phyloP scores from a whole-genome alignment of 1,140 invertebrate species.

The Brachionus sp. region DNA sequence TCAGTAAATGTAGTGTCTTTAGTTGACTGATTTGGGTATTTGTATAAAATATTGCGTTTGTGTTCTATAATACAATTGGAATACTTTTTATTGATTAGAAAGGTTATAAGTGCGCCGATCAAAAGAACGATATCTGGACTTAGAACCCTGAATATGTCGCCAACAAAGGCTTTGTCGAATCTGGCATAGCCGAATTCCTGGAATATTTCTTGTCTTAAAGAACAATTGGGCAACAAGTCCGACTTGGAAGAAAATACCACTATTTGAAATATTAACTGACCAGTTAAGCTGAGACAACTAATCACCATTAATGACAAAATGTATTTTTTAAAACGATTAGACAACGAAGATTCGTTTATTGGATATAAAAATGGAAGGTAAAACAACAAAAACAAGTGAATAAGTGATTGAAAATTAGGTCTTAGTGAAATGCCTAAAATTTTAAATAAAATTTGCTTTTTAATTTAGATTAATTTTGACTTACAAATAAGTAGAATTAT shows the following conservation, averaged over 20 bases:
- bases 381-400: slow-evolving; percentile 31
- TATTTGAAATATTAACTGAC: slow-evolving; percentile 21
- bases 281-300: not conserved
- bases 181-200: not conserved
- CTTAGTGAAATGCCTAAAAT: not conserved
- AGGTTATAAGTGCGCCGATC: not conserved
- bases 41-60: not conserved
- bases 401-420: slow-evolving; percentile 23
- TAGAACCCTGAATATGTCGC: not conserved
- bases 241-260: not conserved
- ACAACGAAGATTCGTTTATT: not conserved
- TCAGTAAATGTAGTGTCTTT: slow-evolving; percentile 33
- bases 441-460: not conserved
- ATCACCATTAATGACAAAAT: not conserved
- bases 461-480: not conserved
- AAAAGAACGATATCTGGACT: not conserved
- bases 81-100: not conserved
- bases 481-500: slow-evolving; percentile 14
- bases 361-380: slow-evolving; percentile 43
- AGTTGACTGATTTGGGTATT: slow-evolving; percentile 16
- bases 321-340: not conserved
- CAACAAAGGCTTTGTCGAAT: not conserved
- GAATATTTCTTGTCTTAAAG: slow-evolving; percentile 15
- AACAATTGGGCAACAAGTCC: not conserved
- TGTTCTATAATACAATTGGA: not conserved